Conservation (phyloP, 2,888 invertebrate genomes). For the Prosapia bicincta region DNA sequence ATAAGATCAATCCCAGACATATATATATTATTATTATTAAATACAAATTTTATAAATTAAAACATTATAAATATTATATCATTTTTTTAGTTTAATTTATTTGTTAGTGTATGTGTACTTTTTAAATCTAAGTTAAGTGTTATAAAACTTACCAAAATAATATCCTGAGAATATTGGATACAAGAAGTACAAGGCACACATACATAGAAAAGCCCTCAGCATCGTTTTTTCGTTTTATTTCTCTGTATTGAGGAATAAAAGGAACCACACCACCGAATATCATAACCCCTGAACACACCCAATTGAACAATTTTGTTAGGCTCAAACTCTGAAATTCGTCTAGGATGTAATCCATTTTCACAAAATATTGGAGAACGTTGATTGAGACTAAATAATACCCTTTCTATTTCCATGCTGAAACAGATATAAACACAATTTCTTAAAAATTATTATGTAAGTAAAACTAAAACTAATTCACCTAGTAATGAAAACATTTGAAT, state of each 20-base stretch:
- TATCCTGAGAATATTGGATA: slow-evolving; percentile 96
- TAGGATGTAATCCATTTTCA: slow-evolving; percentile 40
- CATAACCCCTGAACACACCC: slow-evolving; percentile 84
- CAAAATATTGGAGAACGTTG: neutral
- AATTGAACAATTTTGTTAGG: slow-evolving; percentile 70
- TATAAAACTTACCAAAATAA: slow-evolving; percentile 84
- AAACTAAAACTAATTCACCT: too few relatives aligned
- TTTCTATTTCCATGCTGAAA: slow-evolving; percentile 18
- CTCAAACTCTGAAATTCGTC: slow-evolving; percentile 44
- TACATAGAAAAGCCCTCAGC: slow-evolving; percentile 96
- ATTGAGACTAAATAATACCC: neutral
- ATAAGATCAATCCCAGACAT: too few relatives aligned
- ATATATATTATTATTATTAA: too few relatives aligned
- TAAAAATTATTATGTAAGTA: too few relatives aligned
- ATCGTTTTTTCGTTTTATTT: slow-evolving; percentile 87
- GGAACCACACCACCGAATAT: slow-evolving; percentile 94
- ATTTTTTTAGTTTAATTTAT: neutral
- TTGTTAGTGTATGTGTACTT: too few relatives aligned
- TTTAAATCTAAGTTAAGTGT: slow-evolving; percentile 6
- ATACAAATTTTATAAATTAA: too few relatives aligned
- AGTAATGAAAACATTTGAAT: too few relatives aligned
- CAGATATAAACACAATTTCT: too few relatives aligned
- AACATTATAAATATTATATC: neutral
- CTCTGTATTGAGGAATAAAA: slow-evolving; percentile 93
- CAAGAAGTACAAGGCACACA: slow-evolving; percentile 90